Conservation (phyloP, 2,888 invertebrate species). For the Conops quadrifasciatus region DNA sequence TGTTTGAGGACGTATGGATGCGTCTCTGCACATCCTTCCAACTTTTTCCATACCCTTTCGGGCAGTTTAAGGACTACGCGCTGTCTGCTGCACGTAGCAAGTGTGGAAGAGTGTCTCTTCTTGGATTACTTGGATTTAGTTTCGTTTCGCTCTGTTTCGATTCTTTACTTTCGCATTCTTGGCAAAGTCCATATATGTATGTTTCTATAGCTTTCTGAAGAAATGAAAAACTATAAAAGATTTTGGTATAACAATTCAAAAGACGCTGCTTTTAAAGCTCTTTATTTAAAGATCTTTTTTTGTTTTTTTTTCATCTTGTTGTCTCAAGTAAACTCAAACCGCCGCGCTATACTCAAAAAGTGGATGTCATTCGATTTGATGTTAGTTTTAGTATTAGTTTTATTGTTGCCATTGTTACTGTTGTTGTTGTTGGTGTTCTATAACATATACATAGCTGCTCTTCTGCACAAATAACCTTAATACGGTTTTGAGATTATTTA, state of each 20-base stretch:
- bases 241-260: neutral
- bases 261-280: neutral
- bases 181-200: neutral
- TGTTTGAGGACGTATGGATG: too few species aligned
- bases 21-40: neutral
- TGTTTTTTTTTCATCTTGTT: too few species aligned
- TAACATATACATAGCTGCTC: too few species aligned
- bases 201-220: neutral
- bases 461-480: too few species aligned
- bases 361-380: too few species aligned
- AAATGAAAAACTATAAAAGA: neutral
- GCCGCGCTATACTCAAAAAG: too few species aligned
- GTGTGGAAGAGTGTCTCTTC: neutral
- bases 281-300: neutral
- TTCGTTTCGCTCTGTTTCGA: conserved; percentile 38
- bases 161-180: neutral
- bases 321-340: too few species aligned
- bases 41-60: neutral
- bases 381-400: too few species aligned
- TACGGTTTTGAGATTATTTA: neutral
- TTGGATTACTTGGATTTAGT: neutral
- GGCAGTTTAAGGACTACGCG: conserved; percentile 14
- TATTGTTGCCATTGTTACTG: too few species aligned
- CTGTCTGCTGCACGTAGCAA: conserved; percentile 21
- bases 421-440: too few species aligned